Evolutionary conservation across 2,113 vertebrate genomes (phyloP), one percentile per base, ranked within the genome.

Genomic region (Protobothrops mucrosquamatus): DNA sequence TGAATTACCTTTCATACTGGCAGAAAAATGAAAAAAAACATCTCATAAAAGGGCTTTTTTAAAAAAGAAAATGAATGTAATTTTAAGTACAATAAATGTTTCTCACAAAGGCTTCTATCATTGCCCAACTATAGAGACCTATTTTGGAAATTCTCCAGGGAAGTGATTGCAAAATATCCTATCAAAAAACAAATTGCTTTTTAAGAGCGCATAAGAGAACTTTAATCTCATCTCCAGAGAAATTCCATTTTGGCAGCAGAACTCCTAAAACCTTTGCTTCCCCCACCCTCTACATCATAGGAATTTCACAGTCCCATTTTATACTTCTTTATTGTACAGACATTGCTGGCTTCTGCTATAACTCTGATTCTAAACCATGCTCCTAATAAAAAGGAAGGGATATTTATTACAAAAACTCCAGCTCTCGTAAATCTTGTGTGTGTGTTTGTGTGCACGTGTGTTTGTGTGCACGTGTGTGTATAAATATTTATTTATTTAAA

Each of bases 151-250:
- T 92, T 89, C 88, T 87, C 91, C 14, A 52, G 81, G 91, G 81
- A 90, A 74, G 85, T 87, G 59, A 94, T 85, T 20, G 15, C 91
- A 87, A 92, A 92, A 94, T 92, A 86, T 87, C 89, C 92, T 93
- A 93, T 93, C 92, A 91, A 86, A 87, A 90, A 90, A 56, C 88
- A 94, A 94, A 94, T 92, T 90, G 91, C 81, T 90, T 86, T 89
- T 92, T 90, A 91, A 92, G 74, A 90, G n/a, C 4, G 69, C 88
- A 61, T 94, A 64, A 69, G 88, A 90, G 51, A 59, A 90, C 88
- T 90, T 94, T 94, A 74, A 87, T 92, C 91, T 94, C 88, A 87
- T 92, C 91, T 90, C 88, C 56, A 51, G 91, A 92, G 91, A 85
- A 92, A 94, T 92, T 92, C 88, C 59, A 90, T 52, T 64, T 89